Evolutionary conservation across 2,888 invertebrate species (phyloP).

Genomic region (Dasysyrphus tricinctus): DNA sequence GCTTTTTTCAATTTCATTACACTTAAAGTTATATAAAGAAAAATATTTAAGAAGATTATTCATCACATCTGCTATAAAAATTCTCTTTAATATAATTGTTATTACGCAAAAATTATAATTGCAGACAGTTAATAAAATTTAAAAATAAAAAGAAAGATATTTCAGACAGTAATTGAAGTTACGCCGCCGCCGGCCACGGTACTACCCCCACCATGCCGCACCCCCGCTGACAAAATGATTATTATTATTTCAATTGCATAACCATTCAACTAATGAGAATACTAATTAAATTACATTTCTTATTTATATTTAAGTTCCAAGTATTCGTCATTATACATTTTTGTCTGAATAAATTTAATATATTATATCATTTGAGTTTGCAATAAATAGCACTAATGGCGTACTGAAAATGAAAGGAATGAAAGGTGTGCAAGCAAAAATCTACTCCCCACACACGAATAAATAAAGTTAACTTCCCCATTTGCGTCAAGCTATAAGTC

Average conservation of each 20-base stretch:
- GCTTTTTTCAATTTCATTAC: not conserved
- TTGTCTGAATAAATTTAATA: conserved; percentile 13
- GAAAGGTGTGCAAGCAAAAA: conserved; percentile 14
- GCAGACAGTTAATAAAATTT: conserved; percentile 2
- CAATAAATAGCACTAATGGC: not conserved
- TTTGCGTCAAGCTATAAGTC: conserved; percentile 34
- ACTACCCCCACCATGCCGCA: not conserved
- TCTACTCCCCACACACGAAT: not conserved
- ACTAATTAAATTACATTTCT: conserved; percentile 33
- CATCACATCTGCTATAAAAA: not conserved
- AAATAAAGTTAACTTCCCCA: conserved; percentile 21
- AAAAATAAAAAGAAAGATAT: not conserved
- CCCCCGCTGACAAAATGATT: not conserved
- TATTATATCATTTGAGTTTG: not conserved
- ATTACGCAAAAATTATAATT: conserved; percentile 3
- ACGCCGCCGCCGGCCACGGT: not conserved
- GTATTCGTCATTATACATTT: not conserved
- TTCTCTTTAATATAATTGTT: not conserved
- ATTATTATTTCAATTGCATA: conserved; percentile 38
- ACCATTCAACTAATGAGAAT: conserved; percentile 24
- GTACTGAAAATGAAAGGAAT: not conserved
- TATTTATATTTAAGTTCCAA: not conserved
- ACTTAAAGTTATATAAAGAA: not conserved
- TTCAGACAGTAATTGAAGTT: conserved; percentile 20
- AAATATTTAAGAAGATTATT: conserved; percentile 18